phyloP scores from a whole-genome alignment of 2,888 invertebrate genomes.

The Patella depressa region DNA sequence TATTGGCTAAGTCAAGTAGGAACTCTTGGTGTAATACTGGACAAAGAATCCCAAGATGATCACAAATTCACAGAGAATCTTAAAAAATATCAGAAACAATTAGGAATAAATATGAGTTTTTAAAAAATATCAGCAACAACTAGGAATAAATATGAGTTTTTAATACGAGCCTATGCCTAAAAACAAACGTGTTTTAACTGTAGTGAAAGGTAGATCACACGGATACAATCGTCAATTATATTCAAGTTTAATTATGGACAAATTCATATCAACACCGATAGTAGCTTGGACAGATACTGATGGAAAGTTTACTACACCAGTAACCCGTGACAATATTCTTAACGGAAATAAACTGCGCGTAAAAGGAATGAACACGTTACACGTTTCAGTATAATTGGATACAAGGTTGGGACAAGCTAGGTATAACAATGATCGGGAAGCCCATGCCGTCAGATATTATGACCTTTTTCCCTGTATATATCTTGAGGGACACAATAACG shows the following conservation, averaged over 20 bases:
- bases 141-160: not conserved
- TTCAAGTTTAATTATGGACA: not conserved
- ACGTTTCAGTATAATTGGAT: not conserved
- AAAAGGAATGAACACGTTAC: not conserved
- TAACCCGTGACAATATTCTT: not conserved
- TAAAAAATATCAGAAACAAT: too few relatives aligned
- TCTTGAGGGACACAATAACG: too few relatives aligned
- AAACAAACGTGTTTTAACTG: not conserved
- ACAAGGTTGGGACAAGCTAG: not conserved
- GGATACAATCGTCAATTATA: not conserved
- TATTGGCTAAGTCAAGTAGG: too few relatives aligned
- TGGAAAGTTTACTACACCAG: not conserved
- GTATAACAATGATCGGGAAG: not conserved
- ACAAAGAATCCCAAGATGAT: too few relatives aligned
- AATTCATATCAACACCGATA: not conserved
- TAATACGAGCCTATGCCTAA: not conserved
- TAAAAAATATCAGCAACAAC: not conserved
- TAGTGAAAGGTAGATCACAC: not conserved
- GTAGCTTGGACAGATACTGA: conserved; percentile 1
- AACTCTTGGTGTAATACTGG: too few relatives aligned
- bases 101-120: too few relatives aligned
- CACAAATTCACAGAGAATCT: too few relatives aligned
- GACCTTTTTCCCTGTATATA: too few relatives aligned
- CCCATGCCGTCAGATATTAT: too few relatives aligned
- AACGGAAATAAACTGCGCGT: not conserved